Evolutionary conservation across 2,797 vertebrate species (phyloP), one percentile per base, ranked within the genome.

Genomic region (Miichthys miiuy): DNA sequence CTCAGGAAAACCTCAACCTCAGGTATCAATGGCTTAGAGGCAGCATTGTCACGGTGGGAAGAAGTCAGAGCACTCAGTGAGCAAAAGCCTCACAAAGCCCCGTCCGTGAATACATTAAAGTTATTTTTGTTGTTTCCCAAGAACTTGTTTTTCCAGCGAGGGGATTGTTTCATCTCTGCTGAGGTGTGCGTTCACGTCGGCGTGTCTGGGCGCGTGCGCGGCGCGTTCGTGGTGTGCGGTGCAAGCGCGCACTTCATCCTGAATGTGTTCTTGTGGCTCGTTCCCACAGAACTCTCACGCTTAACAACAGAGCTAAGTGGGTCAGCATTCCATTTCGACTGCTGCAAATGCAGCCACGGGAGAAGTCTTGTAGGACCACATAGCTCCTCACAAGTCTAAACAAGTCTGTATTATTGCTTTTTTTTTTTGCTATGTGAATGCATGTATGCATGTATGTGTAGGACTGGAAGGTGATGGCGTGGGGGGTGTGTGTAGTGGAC

Each of bases 301-400:
- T 62, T 51, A 79, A 86, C 77, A 80, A 55, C 79, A 70, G 72
- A 64, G 61, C 83, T 86, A 93, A 92, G 81, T 93, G 91, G 91
- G 90, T 92, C 91, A 91, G 76, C 82, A 62, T 88, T 91, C 72
- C 84, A 64, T 91, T 88, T 87, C 72, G 70, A 74, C 80, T 54
- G 74, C 80, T 78, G n/a, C 54, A 16, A 14, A 21, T 44, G 52
- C 85, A 84, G 80, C 72, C 63, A 27, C 52, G 42, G 70, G 69
- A 52, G 27, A 72, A 67, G 51, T 60, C 68, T 80, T 57, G 64
- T 63, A 74, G 61, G 74, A 72, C 68, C 10, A 12, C 5, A 18
- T 44, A 52, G 21, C 27, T 46, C 23, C 4, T 73, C n/a, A 18
- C 83, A 72, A 52, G 70, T 73, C 60, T 61, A n/a, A 7, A 86